Evolutionary conservation across 2,113 vertebrate genomes (phyloP).

Genomic region (Megaceryle torquata): DNA sequence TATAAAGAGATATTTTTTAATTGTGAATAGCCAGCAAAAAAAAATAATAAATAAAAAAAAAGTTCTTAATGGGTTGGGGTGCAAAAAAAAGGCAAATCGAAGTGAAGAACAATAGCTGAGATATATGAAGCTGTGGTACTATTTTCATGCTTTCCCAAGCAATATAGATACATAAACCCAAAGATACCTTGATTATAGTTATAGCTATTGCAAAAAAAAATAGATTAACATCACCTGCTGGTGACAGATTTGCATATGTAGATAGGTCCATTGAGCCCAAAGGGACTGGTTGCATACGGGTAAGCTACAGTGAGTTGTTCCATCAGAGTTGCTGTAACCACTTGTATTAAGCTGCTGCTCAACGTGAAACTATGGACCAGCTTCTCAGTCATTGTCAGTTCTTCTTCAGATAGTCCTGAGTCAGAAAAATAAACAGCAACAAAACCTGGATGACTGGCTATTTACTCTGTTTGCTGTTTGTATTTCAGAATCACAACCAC

Average conservation of each 20-base stretch:
- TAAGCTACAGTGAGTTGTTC: background rate
- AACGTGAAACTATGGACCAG: background rate
- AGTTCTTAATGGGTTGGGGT: no score
- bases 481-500: conserved; percentile 94
- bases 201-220: no score
- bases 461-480: background rate
- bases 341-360: background rate
- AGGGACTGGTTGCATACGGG: background rate
- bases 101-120: no score
- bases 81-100: no score
- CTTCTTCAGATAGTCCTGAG: background rate
- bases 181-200: no score
- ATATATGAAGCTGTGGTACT: no score
- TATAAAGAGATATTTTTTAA: background rate
- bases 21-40: no score
- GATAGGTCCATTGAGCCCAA: background rate
- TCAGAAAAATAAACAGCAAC: background rate
- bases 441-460: background rate
- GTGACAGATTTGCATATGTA: background rate
- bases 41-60: no score
- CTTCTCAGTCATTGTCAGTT: background rate
- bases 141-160: no score
- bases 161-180: no score
- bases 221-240: background rate
- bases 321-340: background rate